Percentiles rank a stretch among this genome's conserved stretches.
Conservation (phyloP, 2,113 vertebrate genomes). For the Myotis yumanensis region DNA sequence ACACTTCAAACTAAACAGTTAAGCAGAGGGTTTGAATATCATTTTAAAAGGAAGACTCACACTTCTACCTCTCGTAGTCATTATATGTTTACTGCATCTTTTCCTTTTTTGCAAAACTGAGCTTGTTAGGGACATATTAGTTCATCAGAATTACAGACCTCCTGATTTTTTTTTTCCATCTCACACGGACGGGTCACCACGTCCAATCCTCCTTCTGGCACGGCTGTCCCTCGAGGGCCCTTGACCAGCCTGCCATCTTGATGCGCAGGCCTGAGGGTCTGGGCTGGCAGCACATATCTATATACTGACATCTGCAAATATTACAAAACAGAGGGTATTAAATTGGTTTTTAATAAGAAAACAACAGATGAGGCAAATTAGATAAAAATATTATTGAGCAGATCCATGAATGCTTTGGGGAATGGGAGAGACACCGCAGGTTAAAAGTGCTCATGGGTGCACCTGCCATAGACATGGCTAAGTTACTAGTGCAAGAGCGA, state of each 20-base stretch:
- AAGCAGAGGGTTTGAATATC: conserved; percentile 18
- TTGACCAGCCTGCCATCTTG: conserved; percentile 83
- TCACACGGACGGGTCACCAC: conserved; percentile 84
- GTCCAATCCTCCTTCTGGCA: conserved; percentile 84
- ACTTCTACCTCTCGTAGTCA: background rate
- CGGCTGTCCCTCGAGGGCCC: conserved; percentile 77
- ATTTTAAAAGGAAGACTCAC: conserved; percentile 25
- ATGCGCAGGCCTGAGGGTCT: conserved; percentile 81
- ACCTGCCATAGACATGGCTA: background rate
- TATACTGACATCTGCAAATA: conserved; percentile 76
- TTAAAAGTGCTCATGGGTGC: background rate
- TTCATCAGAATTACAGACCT: conserved; percentile 86
- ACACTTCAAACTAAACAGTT: conserved; percentile 24
- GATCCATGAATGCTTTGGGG: conserved; percentile 4
- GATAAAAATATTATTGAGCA: conserved; percentile 65
- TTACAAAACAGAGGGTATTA: conserved; percentile 63
- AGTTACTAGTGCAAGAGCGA: background rate
- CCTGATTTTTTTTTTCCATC: conserved; percentile 81
- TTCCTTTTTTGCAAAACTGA: conserved; percentile 67
- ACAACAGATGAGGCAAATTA: conserved; percentile 72
- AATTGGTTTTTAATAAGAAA: conserved; percentile 72
- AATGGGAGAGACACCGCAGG: conserved; percentile 32
- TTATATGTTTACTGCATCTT: conserved; percentile 48
- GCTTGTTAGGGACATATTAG: conserved; percentile 87
- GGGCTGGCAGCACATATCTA: conserved; percentile 79